These are phyloP conservation scores for Papilio polytes DNA, from an alignment of 1,140 invertebrate genomes.

Conservation along the genomic window DNA sequence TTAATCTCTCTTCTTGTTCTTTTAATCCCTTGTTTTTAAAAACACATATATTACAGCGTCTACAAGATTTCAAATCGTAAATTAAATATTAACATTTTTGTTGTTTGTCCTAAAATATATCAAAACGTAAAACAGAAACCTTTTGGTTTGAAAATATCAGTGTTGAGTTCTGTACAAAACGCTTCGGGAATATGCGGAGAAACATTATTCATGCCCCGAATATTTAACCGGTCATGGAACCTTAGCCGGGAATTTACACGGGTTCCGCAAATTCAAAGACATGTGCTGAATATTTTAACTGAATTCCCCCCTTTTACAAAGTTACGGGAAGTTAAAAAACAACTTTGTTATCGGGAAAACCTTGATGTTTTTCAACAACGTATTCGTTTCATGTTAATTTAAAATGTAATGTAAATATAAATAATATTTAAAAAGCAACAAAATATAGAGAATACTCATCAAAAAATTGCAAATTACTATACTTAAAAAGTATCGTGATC, in stretches of 20 bases:
- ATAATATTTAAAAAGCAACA: no score
- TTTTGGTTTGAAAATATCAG: slow-evolving; percentile 14
- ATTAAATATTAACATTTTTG: not conserved
- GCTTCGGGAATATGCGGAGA: slow-evolving; percentile 24
- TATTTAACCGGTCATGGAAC: slow-evolving; percentile 35
- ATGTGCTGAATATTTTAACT: slow-evolving; percentile 28
- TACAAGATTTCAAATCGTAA: not conserved
- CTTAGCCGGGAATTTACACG: slow-evolving; percentile 26
- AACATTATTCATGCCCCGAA: slow-evolving; percentile 37
- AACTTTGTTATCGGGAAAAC: slow-evolving; percentile 13
- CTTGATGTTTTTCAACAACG: not conserved
- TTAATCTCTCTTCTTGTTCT: no score
- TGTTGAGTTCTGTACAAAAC: slow-evolving; percentile 15
- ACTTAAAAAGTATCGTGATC: no score
- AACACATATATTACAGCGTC: no score
- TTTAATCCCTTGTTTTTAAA: no score
- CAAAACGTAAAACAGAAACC: not conserved
- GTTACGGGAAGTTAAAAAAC: slow-evolving; percentile 8
- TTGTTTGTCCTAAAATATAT: not conserved
- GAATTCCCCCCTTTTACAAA: slow-evolving; percentile 10
- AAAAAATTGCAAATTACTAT: no score
- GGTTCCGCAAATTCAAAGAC: slow-evolving; percentile 28
- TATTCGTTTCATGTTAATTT: not conserved
- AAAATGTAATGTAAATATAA: no score
- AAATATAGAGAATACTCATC: no score